phyloP scores from a whole-genome alignment of 1,140 invertebrate genomes.

The Listronotus oregonensis region DNA sequence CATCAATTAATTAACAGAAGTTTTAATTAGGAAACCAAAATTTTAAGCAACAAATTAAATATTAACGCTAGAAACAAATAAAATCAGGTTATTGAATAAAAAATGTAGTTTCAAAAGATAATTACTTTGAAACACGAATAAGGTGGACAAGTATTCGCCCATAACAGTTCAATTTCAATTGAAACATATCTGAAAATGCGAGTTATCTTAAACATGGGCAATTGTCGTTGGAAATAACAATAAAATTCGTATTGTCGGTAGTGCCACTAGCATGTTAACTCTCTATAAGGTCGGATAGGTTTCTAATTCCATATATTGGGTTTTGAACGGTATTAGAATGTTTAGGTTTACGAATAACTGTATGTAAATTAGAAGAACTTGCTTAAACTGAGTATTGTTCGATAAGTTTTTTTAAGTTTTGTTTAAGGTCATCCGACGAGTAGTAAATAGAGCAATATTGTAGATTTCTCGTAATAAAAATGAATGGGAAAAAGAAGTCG shows the following conservation, averaged over 20 bases:
- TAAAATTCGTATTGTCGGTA: constrained; percentile 7
- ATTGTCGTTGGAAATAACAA: constrained; percentile 11
- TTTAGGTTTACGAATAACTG: not conserved
- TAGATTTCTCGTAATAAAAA: no score
- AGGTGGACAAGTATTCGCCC: constrained; percentile 12
- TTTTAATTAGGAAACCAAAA: no score
- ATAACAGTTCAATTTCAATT: not conserved
- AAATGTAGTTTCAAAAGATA: not conserved
- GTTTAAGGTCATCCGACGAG: no score
- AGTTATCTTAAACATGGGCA: constrained; percentile 13
- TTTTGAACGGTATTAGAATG: not conserved
- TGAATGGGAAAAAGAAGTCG: no score
- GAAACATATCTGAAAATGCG: constrained; percentile 5
- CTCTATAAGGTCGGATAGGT: constrained; percentile 2
- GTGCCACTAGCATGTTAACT: constrained; percentile 9
- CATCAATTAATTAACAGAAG: no score
- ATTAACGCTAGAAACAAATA: no score
- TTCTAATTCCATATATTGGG: constrained; percentile 3
- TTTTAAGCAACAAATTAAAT: no score
- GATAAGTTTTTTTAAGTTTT: no score
- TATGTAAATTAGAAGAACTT: not conserved
- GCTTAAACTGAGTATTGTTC: no score
- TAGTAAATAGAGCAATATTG: no score
- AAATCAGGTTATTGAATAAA: no score
- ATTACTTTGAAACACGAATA: not conserved